phyloP scores from a whole-genome alignment of 2,113 vertebrate species.

The Seriola dumerili region DNA sequence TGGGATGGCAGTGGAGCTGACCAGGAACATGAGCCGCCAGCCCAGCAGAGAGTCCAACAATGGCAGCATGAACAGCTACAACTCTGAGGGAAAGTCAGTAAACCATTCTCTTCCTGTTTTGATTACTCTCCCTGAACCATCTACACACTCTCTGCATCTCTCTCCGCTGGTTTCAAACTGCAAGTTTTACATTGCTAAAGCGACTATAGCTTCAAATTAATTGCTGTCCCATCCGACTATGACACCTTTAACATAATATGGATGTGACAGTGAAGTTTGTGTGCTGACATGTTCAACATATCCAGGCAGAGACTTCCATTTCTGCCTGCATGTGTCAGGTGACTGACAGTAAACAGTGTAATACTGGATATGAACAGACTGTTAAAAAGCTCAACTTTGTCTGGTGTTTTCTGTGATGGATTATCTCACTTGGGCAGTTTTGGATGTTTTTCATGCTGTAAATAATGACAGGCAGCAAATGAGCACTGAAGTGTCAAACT shows the following conservation, averaged over 20 bases:
- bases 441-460: slow-evolving; percentile 22
- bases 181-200: not conserved
- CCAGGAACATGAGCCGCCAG: slow-evolving; percentile 95
- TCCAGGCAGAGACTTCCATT: not conserved
- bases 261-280: not conserved
- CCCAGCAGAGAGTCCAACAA: slow-evolving; percentile 98
- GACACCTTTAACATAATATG: not conserved
- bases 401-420: slow-evolving; percentile 27
- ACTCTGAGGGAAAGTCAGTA: slow-evolving; percentile 98
- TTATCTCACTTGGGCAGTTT: slow-evolving; percentile 14
- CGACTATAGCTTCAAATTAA: slow-evolving; percentile 15
- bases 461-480: slow-evolving; percentile 18
- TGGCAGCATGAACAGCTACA: slow-evolving; percentile 97
- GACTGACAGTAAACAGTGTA: slow-evolving; percentile 11
- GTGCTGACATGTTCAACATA: not conserved
- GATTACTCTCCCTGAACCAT: not conserved
- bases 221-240: not conserved
- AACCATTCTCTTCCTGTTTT: slow-evolving; percentile 37
- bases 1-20: slow-evolving; percentile 95
- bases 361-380: slow-evolving; percentile 14
- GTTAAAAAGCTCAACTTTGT: not conserved
- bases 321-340: slow-evolving; percentile 10
- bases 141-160: too few relatives aligned
- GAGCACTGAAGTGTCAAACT: not conserved
- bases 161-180: not conserved